A percentile compares a stretch with the other conserved stretches of the same genome.
phyloP scores from a whole-genome alignment of 1,140 invertebrate genomes.

The Pantala flavescens region DNA sequence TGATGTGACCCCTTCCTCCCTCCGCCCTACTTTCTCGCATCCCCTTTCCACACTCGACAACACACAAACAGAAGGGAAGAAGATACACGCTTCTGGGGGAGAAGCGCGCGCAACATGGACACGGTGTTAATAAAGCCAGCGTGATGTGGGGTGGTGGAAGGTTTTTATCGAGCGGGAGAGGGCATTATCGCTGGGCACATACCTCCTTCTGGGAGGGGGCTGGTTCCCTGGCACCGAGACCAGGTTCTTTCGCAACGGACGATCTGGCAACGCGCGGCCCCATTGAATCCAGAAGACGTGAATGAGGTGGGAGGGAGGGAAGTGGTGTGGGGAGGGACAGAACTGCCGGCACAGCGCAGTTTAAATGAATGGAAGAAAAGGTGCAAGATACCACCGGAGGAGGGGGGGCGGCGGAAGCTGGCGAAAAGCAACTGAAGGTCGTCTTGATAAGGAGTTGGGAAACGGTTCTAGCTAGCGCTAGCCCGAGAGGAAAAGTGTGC shows the following conservation, averaged over 20 bases:
- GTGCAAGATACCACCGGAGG: background rate
- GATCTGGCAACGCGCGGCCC: background rate
- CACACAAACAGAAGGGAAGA: background rate
- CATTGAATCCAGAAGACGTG: background rate
- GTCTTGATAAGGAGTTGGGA: background rate
- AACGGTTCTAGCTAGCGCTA: background rate
- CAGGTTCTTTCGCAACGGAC: slow-evolving; percentile 7
- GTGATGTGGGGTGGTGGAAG: background rate
- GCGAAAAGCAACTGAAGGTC: background rate
- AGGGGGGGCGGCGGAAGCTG: background rate
- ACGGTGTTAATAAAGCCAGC: background rate
- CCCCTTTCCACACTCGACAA: background rate
- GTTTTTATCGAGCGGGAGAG: background rate
- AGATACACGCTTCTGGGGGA: background rate
- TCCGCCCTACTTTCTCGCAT: background rate
- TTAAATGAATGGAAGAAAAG: slow-evolving; percentile 8
- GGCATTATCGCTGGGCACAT: background rate
- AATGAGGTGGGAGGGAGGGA: background rate
- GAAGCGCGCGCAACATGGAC: background rate
- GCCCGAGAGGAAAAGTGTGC: background rate
- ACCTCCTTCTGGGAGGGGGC: background rate
- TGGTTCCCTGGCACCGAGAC: background rate
- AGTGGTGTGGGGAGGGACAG: background rate
- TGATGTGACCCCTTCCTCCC: background rate
- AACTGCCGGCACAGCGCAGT: background rate